Evolutionary conservation across 37 sponge, comb jelly and placozoan genomes (phyloP), one percentile per base, ranked within the genome.

Genomic region (Aphrocallistes beatrix): DNA sequence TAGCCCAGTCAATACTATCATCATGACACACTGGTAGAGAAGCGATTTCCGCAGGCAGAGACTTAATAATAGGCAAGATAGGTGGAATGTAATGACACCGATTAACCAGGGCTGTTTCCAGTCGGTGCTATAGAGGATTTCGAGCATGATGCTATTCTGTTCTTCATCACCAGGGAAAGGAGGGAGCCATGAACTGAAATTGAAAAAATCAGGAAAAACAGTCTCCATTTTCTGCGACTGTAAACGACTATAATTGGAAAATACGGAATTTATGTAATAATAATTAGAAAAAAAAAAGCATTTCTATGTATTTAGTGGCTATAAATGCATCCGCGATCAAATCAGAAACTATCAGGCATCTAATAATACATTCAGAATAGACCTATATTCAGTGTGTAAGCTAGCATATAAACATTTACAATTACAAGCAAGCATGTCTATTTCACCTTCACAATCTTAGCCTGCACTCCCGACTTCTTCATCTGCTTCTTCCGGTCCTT

Each of bases 371-470:
- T 42, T 42, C n/a, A n/a, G n/a, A 42, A 42, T 13, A 42, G 13
- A 42, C 45, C 13, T 16, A 16, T 16, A 42, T 42, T 6, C 45
- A 42, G 6, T 16, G 10, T 42, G 45, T 42, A 42, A 42, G 6
- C 6, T 42, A 16, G 45, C 10, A 16, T 16, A 13, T 13, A 25
- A 60, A 60, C 75, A 60, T 60, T 60, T 60, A 60, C 75, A 60
- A 21, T 32, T 60, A 60, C 10, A 60, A 3, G 10, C 75, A 25
- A 6, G 34, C 75, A 21, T 60, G 75, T 25, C 34, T 60, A 60
- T 30, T 60, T 60, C 8, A 60, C 75, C n/a, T 60, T 60, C 6
- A 60, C 75, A 60, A 60, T 60, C 75, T 60, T 60, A 60, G 75
- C 75, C 34, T 60, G 75, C 3, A 60, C 75, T 60, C 75, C 75